Evolutionary conservation across 1,140 invertebrate species (phyloP).

Genomic region (Pogonus chalceus): DNA sequence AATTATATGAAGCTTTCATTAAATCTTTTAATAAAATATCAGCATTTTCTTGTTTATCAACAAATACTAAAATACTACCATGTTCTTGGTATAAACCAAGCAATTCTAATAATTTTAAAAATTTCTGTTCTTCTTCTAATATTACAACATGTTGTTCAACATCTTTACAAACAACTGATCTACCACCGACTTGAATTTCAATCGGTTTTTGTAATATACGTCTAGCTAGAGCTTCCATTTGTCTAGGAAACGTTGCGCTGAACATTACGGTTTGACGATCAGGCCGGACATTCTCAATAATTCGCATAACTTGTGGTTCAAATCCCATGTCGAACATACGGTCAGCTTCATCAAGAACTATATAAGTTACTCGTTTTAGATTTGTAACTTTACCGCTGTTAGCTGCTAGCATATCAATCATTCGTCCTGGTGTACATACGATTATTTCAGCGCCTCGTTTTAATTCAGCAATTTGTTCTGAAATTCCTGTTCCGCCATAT

Average conservation of each 20-base stretch:
- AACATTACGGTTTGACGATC: slow-evolving; percentile 98
- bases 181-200: slow-evolving; percentile 96
- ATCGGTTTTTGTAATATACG: slow-evolving; percentile 90
- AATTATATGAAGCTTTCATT: slow-evolving; percentile 92
- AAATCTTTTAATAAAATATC: slow-evolving; percentile 91
- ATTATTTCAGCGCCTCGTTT: slow-evolving; percentile 94
- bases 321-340: slow-evolving; percentile 99
- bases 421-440: slow-evolving; percentile 96
- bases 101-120: slow-evolving; percentile 93
- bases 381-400: slow-evolving; percentile 97
- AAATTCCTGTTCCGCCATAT: slow-evolving; percentile 96
- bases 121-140: slow-evolving; percentile 94
- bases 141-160: slow-evolving; percentile 93
- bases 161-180: slow-evolving; percentile 96
- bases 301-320: slow-evolving; percentile 96
- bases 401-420: slow-evolving; percentile 99
- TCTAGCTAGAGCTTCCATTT: slow-evolving; percentile 96
- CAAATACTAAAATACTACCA: slow-evolving; percentile 93
- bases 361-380: slow-evolving; percentile 86
- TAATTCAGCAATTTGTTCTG: slow-evolving; percentile 94
- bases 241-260: slow-evolving; percentile 95
- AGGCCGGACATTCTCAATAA: slow-evolving; percentile 94
- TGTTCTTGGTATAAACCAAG: slow-evolving; percentile 88
- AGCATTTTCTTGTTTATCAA: slow-evolving; percentile 97
- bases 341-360: slow-evolving; percentile 98